Evolutionary conservation across 2,888 invertebrate species (phyloP).

Genomic region (Acrocera orbiculus): DNA sequence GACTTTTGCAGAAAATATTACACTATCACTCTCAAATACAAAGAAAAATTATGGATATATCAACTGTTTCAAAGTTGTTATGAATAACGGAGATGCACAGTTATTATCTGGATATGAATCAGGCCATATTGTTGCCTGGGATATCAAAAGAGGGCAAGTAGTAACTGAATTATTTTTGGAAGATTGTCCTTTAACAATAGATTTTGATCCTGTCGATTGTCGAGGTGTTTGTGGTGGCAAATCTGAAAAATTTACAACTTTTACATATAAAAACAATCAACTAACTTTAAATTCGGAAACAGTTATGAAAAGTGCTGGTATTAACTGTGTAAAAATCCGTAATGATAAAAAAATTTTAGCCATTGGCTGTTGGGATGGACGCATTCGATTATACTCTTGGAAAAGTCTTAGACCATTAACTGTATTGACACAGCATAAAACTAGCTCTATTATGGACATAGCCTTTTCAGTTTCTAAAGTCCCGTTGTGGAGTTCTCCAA

Average conservation of each 20-base stretch:
- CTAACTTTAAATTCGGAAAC: constrained; percentile 38
- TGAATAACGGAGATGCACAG: constrained; percentile 32
- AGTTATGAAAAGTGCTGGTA: constrained; percentile 53
- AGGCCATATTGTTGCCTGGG: constrained; percentile 55
- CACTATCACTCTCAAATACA: too few species aligned
- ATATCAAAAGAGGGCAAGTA: constrained; percentile 40
- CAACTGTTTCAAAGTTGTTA: constrained; percentile 38
- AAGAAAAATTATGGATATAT: constrained; percentile 34
- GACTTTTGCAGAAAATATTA: too few species aligned
- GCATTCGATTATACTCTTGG: constrained; percentile 60
- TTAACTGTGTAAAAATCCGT: constrained; percentile 48
- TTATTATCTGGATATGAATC: constrained; percentile 56
- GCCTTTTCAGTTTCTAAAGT: constrained; percentile 48
- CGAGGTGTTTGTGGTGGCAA: constrained; percentile 45
- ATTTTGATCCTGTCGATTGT: constrained; percentile 46
- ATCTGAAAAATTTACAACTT: constrained; percentile 22
- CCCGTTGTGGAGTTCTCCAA: constrained; percentile 48
- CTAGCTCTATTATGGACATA: constrained; percentile 53
- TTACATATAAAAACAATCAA: constrained; percentile 23
- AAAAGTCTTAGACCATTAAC: constrained; percentile 53
- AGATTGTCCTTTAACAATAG: constrained; percentile 51
- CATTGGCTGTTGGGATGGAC: constrained; percentile 60
- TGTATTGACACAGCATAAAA: constrained; percentile 54
- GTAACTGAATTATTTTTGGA: constrained; percentile 28
- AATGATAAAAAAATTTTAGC: constrained; percentile 54